Conservation (phyloP, 2,113 vertebrate genomes). For the Mesoclemmys tuberculata region DNA sequence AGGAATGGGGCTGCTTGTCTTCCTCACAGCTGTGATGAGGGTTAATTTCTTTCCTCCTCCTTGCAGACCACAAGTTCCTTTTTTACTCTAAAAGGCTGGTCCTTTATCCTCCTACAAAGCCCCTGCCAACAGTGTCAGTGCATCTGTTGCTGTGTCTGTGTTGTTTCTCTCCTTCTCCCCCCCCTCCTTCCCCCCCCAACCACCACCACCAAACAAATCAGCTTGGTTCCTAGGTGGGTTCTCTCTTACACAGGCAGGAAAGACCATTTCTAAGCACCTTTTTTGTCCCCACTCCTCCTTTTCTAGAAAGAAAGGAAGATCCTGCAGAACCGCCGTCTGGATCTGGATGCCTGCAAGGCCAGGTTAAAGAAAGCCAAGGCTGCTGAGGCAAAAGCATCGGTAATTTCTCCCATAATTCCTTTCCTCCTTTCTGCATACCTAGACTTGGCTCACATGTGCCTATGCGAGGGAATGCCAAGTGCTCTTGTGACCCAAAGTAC, state of each 20-base stretch:
- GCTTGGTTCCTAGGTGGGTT: background rate
- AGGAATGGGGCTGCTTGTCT: background rate
- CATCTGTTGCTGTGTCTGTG: background rate
- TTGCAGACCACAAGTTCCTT: background rate
- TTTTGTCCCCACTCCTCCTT: background rate
- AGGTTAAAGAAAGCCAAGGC: slow-evolving; percentile 94
- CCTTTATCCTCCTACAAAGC: background rate
- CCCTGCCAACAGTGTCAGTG: background rate
- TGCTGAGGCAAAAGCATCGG: slow-evolving; percentile 94
- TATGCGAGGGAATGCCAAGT: background rate
- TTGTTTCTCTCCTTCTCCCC: no score
- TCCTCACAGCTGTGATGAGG: background rate
- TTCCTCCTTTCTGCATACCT: background rate
- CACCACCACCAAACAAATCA: background rate
- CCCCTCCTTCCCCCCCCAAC: background rate
- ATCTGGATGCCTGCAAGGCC: slow-evolving; percentile 95
- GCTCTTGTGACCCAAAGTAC: background rate
- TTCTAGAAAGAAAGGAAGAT: slow-evolving; percentile 91
- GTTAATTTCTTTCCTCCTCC: background rate
- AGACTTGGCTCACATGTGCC: background rate
- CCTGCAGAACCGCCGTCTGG: slow-evolving; percentile 93
- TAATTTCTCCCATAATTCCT: slow-evolving; percentile 69
- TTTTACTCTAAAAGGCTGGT: background rate
- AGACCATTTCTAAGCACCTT: background rate
- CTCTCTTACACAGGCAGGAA: background rate